Base-by-base conservation (phyloP, 1,140 invertebrate species). In the Drosophila ercepeae region DNA sequence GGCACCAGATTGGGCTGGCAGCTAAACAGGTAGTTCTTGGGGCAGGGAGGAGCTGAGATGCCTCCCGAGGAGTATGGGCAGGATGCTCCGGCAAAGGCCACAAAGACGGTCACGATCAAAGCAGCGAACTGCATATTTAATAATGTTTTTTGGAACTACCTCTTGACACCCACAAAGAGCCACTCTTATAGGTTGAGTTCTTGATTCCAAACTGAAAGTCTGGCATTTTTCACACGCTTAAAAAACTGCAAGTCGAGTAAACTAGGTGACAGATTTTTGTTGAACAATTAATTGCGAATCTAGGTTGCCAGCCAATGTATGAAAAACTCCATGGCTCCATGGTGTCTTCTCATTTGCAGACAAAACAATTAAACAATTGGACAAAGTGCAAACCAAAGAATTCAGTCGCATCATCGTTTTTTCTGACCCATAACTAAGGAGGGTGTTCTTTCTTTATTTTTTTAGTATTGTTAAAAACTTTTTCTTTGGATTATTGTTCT, bases 11-110 rank as follows among this genome's bases (percentile, higher is more conserved):
- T 74, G 1, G 89, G 89, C 41, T 84, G 78, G 52, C 89, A 91
- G 57, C 89, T 91, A 27, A 91, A 84, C 25, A 91, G 34, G 23
- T 90, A 91, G 65, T 81, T 90, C 19, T 72, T 60, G 13, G 89
- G 84, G 41, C 89, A 90, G 6, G 78, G 78, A 2, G 84, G 75
- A 1, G 89, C 64, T 19, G 27, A n/a, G 46, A 32, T n/a, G 36
- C 52, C 14, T 13, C 25, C 1, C 45, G 18, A 36, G 2, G 61
- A 55, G 39, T 23, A 3, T 1, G 57, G 42, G 36, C 81, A 76
- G 34, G 50, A 32, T 11, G 72, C 54, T 32, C 29, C 44, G 44
- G 48, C 71, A 23, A 71, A 25, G 16, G 70, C 76, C 13, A 48
- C 53, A 23, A 65, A 50, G 1, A 61, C 34, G 6, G 41, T 14